Percentiles rank a stretch among this genome's conserved stretches.
phyloP scores from a whole-genome alignment of 1,140 invertebrate genomes.

The Xylocopa sonorina region DNA sequence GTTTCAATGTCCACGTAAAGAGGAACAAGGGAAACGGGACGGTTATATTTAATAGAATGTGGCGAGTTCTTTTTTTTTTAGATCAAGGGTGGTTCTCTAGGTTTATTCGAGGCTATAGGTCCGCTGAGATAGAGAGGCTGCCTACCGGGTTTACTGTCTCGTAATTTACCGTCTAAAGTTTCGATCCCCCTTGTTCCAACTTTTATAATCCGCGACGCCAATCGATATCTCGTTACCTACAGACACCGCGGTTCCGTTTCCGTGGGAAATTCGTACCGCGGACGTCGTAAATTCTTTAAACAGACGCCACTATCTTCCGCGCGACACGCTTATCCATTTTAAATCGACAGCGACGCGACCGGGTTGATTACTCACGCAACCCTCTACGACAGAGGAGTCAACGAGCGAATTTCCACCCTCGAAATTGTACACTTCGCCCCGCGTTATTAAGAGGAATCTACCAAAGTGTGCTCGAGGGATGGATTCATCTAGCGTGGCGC shows the following conservation, averaged over 20 bases:
- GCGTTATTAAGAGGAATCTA: neutral
- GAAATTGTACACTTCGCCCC: neutral
- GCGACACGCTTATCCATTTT: neutral
- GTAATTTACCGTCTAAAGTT: constrained; percentile 24
- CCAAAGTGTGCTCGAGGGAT: no score
- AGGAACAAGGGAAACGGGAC: neutral
- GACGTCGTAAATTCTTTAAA: neutral
- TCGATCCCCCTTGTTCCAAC: constrained; percentile 9
- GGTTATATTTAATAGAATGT: neutral
- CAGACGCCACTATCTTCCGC: neutral
- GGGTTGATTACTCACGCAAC: neutral
- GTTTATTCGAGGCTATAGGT: neutral
- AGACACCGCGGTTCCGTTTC: neutral
- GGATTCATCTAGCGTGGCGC: neutral
- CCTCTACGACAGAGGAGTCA: neutral
- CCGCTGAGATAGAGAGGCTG: neutral
- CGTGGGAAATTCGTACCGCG: neutral
- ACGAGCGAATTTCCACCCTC: neutral
- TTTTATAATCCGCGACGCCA: constrained; percentile 17
- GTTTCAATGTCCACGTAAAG: neutral
- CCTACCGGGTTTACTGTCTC: constrained; percentile 2
- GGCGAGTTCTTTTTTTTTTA: neutral
- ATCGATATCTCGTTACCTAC: constrained; percentile 8
- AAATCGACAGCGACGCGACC: neutral
- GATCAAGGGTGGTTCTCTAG: constrained; percentile 14